A percentile compares a stretch with the other conserved stretches of the same genome.
These are phyloP conservation scores for Macrobrachium nipponense DNA, from an alignment of 1,140 invertebrate genomes.

Conservation along the genomic window DNA sequence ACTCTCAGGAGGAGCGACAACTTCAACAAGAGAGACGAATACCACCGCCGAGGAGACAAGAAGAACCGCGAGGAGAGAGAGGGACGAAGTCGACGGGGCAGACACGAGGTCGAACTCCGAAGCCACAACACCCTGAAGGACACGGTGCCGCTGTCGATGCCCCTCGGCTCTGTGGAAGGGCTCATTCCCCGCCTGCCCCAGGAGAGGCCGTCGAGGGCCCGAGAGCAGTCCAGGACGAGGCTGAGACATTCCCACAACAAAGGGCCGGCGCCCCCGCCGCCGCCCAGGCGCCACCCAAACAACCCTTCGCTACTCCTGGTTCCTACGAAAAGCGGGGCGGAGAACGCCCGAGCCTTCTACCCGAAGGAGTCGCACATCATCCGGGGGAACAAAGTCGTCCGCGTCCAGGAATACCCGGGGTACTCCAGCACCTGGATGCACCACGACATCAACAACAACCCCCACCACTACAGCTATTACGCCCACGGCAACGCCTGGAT, in stretches of 20 bases:
- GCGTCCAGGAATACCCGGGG: conserved; percentile 50
- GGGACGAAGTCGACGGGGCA: conserved; percentile 19
- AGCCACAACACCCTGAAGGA: not conserved
- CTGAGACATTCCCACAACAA: conserved; percentile 37
- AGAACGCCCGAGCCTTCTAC: conserved; percentile 52
- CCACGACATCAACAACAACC: conserved; percentile 57
- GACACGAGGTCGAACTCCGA: conserved; percentile 7
- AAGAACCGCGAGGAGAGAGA: not conserved
- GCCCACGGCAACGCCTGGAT: conserved; percentile 7
- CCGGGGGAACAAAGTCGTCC: conserved; percentile 54
- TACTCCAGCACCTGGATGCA: conserved; percentile 35
- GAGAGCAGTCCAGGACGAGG: conserved; percentile 28
- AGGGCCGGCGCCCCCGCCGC: conserved; percentile 56
- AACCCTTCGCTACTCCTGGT: conserved; percentile 59
- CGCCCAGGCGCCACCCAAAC: conserved; percentile 58
- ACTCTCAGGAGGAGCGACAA: conserved; percentile 1
- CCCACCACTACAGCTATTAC: conserved; percentile 34
- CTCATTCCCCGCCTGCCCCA: conserved; percentile 1
- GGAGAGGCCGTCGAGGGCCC: not conserved
- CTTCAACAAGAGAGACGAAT: conserved; percentile 4
- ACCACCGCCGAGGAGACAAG: conserved; percentile 6
- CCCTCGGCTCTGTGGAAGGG: not conserved
- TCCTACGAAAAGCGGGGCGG: conserved; percentile 64
- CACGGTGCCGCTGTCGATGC: too few relatives aligned
- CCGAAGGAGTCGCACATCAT: conserved; percentile 63